Evolutionary conservation across 2,113 vertebrate genomes (phyloP).

Genomic region (Megaleporinus macrocephalus): DNA sequence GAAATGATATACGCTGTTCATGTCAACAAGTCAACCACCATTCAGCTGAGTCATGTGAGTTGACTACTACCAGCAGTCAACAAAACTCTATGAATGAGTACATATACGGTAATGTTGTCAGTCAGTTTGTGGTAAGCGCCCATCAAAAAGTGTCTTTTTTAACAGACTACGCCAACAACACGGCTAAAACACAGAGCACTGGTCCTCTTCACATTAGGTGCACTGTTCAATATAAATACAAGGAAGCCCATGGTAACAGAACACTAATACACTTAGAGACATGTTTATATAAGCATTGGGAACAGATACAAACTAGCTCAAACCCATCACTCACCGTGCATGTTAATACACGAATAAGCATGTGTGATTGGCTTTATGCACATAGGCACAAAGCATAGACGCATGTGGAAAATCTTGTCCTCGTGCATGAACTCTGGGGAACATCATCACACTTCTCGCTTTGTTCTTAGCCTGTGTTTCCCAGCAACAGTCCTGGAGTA

Average conservation of each 20-base stretch:
- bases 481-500: slow-evolving; percentile 5
- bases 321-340: background rate
- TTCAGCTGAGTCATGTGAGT: background rate
- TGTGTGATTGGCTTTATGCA: background rate
- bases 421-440: background rate
- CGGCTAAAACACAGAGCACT: background rate
- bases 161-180: background rate
- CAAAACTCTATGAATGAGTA: background rate
- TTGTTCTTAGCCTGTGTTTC: slow-evolving; percentile 14
- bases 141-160: background rate
- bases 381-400: background rate
- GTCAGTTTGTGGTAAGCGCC: slow-evolving; percentile 9
- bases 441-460: slow-evolving; percentile 2
- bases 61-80: background rate
- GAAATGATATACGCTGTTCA: background rate
- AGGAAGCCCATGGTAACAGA: background rate
- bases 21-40: too few species aligned
- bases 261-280: background rate
- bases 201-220: background rate
- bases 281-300: background rate
- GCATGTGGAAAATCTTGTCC: background rate
- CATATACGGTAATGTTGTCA: background rate
- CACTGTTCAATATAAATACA: background rate
- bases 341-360: background rate
- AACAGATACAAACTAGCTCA: background rate